phyloP scores from a whole-genome alignment of 1,140 invertebrate species.

The Cepaea nemoralis region DNA sequence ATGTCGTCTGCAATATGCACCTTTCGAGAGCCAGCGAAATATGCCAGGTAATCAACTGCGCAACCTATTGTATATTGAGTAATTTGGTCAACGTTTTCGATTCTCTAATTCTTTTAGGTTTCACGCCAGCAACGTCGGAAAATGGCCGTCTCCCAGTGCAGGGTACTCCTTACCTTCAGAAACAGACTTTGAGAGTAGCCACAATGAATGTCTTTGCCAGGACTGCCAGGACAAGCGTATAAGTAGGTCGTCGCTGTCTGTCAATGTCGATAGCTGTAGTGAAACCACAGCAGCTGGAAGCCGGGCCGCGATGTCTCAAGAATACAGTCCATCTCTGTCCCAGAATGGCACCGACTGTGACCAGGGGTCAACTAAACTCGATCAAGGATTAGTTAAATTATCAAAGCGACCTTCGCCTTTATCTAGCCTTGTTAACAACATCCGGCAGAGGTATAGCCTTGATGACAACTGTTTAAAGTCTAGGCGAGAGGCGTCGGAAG shows the following conservation, averaged over 20 bases:
- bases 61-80: no score
- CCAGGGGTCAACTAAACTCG: background rate
- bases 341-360: background rate
- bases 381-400: background rate
- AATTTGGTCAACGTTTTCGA: no score
- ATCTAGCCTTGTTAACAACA: background rate
- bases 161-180: background rate
- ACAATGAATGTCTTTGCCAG: background rate
- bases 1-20: no score
- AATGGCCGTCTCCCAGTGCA: background rate
- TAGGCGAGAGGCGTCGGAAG: background rate
- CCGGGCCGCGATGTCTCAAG: background rate
- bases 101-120: background rate
- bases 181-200: background rate
- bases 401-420: background rate
- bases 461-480: background rate
- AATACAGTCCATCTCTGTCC: background rate
- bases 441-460: background rate
- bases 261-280: background rate
- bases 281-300: background rate
- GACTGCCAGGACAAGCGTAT: background rate
- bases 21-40: no score
- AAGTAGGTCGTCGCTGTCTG: background rate
- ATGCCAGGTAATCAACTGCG: no score
- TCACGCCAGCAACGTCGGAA: background rate